These are phyloP conservation scores for Silurus asotus DNA, from an alignment of 2,113 vertebrate genomes.

Conservation along the genomic window DNA sequence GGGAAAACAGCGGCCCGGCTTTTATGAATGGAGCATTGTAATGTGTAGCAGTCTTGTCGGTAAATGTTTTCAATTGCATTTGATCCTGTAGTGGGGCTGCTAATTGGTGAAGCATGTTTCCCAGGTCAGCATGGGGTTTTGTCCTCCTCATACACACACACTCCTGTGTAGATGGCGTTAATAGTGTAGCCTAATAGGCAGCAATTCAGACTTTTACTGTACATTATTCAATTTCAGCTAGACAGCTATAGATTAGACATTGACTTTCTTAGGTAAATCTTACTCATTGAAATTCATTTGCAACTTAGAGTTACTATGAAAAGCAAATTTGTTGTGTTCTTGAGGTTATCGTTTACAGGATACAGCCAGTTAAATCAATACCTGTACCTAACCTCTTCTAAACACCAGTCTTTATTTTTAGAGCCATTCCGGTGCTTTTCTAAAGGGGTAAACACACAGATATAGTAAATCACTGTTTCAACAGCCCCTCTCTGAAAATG, in stretches of 20 bases:
- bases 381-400: not conserved
- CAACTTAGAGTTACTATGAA: not conserved
- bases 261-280: not conserved
- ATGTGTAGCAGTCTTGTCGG: conserved; percentile 69
- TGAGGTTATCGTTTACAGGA: conserved; percentile 1
- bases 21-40: conserved; percentile 79
- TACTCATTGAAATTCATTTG: conserved; percentile 19
- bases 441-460: conserved; percentile 33
- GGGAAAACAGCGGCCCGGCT: conserved; percentile 52
- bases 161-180: conserved; percentile 69
- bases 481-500: conserved; percentile 10
- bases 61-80: conserved; percentile 81
- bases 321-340: not conserved
- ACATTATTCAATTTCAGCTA: conserved; percentile 50
- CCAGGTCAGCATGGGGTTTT: conserved; percentile 76
- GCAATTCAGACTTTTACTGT: conserved; percentile 55
- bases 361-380: conserved; percentile 13
- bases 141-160: conserved; percentile 75
- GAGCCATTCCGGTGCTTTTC: conserved; percentile 17
- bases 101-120: conserved; percentile 78
- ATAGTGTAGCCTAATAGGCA: conserved; percentile 57
- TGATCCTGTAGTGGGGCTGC: conserved; percentile 75
- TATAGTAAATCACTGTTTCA: conserved; percentile 9
- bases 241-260: not conserved
- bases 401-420: conserved; percentile 1